Conservation (phyloP, 2,797 vertebrate species). For the Alcedo quadribrachys region DNA sequence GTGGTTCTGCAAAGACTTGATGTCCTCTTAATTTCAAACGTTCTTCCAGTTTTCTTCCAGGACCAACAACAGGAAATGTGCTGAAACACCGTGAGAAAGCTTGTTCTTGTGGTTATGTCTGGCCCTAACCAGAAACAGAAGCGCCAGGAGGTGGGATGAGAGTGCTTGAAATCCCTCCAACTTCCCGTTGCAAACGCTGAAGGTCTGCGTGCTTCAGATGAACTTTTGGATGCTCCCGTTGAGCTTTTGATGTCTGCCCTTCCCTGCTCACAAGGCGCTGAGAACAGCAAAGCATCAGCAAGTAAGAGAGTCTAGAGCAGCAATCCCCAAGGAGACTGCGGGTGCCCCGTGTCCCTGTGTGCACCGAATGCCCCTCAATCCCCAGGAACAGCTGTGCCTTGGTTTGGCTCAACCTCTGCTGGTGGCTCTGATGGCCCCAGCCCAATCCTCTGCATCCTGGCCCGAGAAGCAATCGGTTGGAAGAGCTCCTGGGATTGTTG, state of each 20-base stretch:
- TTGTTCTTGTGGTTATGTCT: conserved; percentile 23
- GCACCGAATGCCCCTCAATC: not conserved
- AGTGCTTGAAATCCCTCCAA: conserved; percentile 25
- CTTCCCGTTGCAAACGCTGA: not conserved
- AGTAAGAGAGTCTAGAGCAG: not conserved
- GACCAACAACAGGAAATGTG: conserved; percentile 45
- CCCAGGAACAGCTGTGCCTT: not conserved
- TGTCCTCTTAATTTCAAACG: not conserved
- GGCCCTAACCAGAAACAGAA: conserved; percentile 47
- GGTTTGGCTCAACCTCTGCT: not conserved
- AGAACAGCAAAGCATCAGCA: not conserved
- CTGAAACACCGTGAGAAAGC: conserved; percentile 43
- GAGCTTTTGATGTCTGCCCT: conserved; percentile 4
- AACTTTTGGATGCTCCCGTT: not conserved
- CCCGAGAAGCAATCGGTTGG: not conserved
- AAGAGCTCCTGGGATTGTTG: not conserved
- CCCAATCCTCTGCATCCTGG: not conserved
- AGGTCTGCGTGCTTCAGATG: conserved; percentile 13
- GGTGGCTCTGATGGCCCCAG: rapidly evolving
- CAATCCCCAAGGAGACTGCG: not conserved
- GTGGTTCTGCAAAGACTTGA: not conserved
- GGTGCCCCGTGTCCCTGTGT: not conserved
- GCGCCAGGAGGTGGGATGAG: conserved; percentile 39
- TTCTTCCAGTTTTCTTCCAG: conserved; percentile 20
- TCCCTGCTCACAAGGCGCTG: not conserved